Evolutionary conservation across 2,888 invertebrate species (phyloP).

Genomic region (Apotomis turbidana): DNA sequence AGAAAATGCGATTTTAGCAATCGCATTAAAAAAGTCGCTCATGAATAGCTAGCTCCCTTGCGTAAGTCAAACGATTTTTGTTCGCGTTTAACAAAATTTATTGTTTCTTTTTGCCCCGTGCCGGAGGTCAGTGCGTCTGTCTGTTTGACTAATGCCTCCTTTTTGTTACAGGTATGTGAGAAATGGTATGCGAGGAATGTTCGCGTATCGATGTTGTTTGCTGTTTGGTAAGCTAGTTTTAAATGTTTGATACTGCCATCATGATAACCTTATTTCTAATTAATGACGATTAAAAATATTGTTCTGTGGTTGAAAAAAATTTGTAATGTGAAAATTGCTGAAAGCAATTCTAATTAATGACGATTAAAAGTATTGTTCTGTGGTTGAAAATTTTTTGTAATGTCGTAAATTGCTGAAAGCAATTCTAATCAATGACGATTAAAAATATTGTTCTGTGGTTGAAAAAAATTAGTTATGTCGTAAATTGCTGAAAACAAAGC

Average conservation of each 20-base stretch:
- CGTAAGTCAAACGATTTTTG: constrained; percentile 63
- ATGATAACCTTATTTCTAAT: too few species aligned
- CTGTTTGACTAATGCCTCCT: constrained; percentile 51
- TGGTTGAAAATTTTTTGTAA: too few species aligned
- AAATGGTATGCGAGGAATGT: constrained; percentile 16
- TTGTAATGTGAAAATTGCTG: too few species aligned
- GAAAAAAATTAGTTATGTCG: too few species aligned
- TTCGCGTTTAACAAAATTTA: constrained; percentile 73
- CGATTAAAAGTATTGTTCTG: too few species aligned
- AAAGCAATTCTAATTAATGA: too few species aligned
- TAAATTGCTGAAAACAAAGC: too few species aligned
- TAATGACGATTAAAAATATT: too few species aligned
- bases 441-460: too few species aligned
- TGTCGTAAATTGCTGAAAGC: too few species aligned
- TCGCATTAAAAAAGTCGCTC: constrained; percentile 30
- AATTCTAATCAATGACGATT: too few species aligned
- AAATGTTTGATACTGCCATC: neutral
- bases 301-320: too few species aligned
- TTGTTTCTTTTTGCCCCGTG: constrained; percentile 67
- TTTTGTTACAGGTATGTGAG: constrained; percentile 50
- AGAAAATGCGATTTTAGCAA: neutral
- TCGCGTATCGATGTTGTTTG: neutral
- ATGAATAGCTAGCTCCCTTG: constrained; percentile 53
- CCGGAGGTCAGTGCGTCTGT: constrained; percentile 63
- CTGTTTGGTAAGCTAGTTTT: neutral